Conservation (phyloP, 2,888 invertebrate species). For the Ametastegia equiseti region DNA sequence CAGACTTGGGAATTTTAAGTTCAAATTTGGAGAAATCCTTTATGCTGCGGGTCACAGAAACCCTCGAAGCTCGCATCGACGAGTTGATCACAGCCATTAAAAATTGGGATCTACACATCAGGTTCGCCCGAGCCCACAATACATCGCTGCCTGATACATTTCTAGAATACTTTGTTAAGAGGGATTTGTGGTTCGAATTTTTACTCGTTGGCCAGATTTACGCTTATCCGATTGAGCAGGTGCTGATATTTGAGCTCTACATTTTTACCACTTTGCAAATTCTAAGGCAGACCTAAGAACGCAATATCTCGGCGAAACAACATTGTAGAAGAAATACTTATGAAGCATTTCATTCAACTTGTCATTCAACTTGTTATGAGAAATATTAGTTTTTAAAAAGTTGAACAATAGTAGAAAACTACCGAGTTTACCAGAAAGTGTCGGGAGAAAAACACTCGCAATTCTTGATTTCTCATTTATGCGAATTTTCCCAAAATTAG, state of each 20-base stretch:
- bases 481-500: too few relatives aligned
- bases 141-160: slow-evolving; percentile 80
- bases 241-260: too few relatives aligned
- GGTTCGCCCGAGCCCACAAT: slow-evolving; percentile 80
- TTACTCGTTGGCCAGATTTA: slow-evolving; percentile 84
- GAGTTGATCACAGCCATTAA: slow-evolving; percentile 76
- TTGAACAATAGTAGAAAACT: too few relatives aligned
- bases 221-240: slow-evolving; percentile 82
- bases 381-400: too few relatives aligned
- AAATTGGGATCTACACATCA: slow-evolving; percentile 80
- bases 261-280: too few relatives aligned
- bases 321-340: too few relatives aligned
- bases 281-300: not conserved
- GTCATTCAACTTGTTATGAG: too few relatives aligned
- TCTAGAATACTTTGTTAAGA: slow-evolving; percentile 79
- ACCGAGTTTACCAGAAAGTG: too few relatives aligned
- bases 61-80: slow-evolving; percentile 60
- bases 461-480: too few relatives aligned
- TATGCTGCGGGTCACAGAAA: slow-evolving; percentile 54
- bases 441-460: too few relatives aligned
- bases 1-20: slow-evolving; percentile 62
- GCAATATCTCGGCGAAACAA: too few relatives aligned
- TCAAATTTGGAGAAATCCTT: slow-evolving; percentile 66
- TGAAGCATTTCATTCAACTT: too few relatives aligned
- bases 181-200: slow-evolving; percentile 85